Percentiles rank a stretch among this genome's conserved stretches.
Conservation (phyloP, 2,888 invertebrate species). For the Nasonovia ribisnigri region DNA sequence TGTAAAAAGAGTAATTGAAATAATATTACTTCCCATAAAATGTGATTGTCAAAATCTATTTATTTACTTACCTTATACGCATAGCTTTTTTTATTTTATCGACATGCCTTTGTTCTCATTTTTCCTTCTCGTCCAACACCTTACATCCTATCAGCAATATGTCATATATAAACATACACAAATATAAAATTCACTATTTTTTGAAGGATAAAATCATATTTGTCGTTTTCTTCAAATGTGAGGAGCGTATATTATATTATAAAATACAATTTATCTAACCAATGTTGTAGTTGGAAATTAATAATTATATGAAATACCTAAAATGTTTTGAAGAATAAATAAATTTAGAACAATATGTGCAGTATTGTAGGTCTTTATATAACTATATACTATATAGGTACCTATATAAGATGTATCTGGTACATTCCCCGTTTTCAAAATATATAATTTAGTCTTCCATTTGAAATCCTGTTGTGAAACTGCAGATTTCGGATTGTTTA, state of each 20-base stretch:
- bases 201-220: too few species aligned
- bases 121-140: constrained; percentile 9
- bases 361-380: background rate
- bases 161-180: too few species aligned
- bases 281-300: too few species aligned
- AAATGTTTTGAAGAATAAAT: too few species aligned
- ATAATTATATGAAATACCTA: too few species aligned
- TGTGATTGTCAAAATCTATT: background rate
- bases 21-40: background rate
- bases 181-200: too few species aligned
- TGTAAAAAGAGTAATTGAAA: background rate
- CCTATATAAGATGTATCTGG: background rate
- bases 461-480: background rate
- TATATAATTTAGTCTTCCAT: background rate
- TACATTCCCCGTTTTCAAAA: background rate
- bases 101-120: constrained; percentile 3
- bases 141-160: background rate
- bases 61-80: background rate
- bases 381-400: background rate
- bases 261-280: too few species aligned
- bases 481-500: background rate
- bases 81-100: constrained; percentile 16
- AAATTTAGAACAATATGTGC: background rate
- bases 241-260: too few species aligned
- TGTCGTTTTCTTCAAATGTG: too few species aligned